phyloP scores from a whole-genome alignment of 2,888 invertebrate genomes.

The Trisateles emortualis region DNA sequence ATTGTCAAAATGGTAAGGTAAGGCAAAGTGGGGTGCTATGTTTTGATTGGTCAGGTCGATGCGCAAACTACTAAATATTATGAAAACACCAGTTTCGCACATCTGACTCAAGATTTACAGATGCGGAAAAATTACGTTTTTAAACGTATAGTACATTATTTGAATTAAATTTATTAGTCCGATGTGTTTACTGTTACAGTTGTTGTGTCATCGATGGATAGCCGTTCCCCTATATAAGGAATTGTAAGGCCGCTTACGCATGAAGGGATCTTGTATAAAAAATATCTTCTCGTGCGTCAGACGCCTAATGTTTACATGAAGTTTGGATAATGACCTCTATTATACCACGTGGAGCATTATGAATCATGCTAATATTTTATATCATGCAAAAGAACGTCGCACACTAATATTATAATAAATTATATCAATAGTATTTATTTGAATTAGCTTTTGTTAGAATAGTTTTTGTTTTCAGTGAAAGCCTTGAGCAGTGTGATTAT shows the following conservation, averaged over 20 bases:
- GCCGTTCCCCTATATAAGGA: constrained; percentile 62
- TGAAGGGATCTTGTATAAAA: constrained; percentile 35
- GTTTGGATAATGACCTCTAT: constrained; percentile 39
- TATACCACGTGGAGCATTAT: constrained; percentile 47
- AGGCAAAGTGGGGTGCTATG: no score
- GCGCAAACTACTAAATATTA: no score
- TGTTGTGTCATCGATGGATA: no score
- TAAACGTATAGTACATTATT: no score
- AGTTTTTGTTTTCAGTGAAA: constrained; percentile 43
- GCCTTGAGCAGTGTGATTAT: constrained; percentile 67
- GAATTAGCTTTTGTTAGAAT: constrained; percentile 68
- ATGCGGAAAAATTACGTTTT: no score
- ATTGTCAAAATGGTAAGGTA: no score
- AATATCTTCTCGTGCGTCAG: constrained; percentile 22
- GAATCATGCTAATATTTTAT: constrained; percentile 66
- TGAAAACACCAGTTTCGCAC: no score
- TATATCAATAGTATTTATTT: constrained; percentile 56
- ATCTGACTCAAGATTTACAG: no score
- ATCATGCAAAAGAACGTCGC: constrained; percentile 67
- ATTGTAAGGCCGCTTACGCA: constrained; percentile 48
- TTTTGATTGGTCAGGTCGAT: no score
- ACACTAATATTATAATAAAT: constrained; percentile 58
- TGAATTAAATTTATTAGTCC: no score
- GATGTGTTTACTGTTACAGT: no score
- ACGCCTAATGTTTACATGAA: constrained; percentile 21